Evolutionary conservation across 2,113 vertebrate species (phyloP), one percentile per base, ranked within the genome.

Genomic region (Antidorcas marsupialis): DNA sequence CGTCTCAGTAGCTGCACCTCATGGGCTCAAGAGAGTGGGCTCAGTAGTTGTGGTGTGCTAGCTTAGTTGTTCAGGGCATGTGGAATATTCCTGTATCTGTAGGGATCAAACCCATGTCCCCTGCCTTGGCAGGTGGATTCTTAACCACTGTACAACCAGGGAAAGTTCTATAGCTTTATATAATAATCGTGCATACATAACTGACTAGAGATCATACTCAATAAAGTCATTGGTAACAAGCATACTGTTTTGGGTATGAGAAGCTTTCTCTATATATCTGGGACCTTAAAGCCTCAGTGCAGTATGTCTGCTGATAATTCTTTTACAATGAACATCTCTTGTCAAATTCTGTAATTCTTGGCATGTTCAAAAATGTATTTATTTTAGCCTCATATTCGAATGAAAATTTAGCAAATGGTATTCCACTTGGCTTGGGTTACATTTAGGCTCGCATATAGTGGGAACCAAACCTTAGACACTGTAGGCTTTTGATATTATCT

Each of bases 241-340:
- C 11, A 79, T 30, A 14, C 10, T 55, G 3, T 43, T 59, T 5
- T 7, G 8, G 47, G 19, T 15, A 25, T 64, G 14, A 71, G 47
- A 76, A 21, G 21, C 27, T 93, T 25, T 43, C 12, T 60, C 2
- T 45, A 33, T 23, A 33, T 5, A 43, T 25, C 25, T 82, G 59
- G 60, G 53, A 2, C 6, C 67, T n/a, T 93, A 67, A 84, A 82
- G 1, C 17, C 39, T 12, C 21, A 76, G 52, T 43, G 36, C 30
- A 64, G 25, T 52, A 74, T 33, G 14, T 43, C 89, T 89, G 67
- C 45, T 96, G 90, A 91, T 57, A 87, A 59, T 62, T 87, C 27
- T 88, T 89, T 88, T 78, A 59, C 14, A 28, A 81, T 87, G 13
- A 78, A 95, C 36, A 50, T 50, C 28, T 74, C 11, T 53, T 95